Percentiles rank a stretch among this genome's conserved stretches.
Evolutionary conservation across 2,113 vertebrate genomes (phyloP).

Genomic region (Recurvirostra avosetta): DNA sequence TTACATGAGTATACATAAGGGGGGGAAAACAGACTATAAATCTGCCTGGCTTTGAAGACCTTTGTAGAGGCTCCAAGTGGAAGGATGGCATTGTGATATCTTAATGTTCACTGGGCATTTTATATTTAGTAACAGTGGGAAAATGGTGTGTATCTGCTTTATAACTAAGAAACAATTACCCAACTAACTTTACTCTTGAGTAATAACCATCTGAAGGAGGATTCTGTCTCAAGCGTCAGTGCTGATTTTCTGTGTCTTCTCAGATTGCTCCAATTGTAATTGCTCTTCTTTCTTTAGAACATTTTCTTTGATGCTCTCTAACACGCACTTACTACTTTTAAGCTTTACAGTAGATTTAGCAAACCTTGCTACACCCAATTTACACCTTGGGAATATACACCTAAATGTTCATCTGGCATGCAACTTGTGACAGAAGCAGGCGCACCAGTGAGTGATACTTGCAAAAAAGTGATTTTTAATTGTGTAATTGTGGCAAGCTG

Average conservation of each 20-base stretch:
- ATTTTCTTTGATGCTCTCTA: conserved; percentile 36
- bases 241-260: background rate
- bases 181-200: background rate
- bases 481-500: background rate
- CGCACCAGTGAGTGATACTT: background rate
- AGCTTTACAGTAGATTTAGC: background rate
- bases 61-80: background rate
- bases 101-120: background rate
- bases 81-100: background rate
- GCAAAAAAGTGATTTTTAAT: background rate
- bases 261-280: background rate
- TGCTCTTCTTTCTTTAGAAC: background rate
- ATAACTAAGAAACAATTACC: background rate
- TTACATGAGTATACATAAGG: background rate
- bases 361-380: background rate
- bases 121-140: background rate
- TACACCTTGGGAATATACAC: conserved; percentile 1
- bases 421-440: background rate
- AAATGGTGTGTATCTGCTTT: background rate
- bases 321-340: conserved; percentile 38
- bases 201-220: background rate
- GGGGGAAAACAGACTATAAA: background rate
- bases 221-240: background rate
- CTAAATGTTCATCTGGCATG: background rate
- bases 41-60: conserved; percentile 11